phyloP scores from a whole-genome alignment of 2,797 vertebrate genomes.

The Coilia nasus region DNA sequence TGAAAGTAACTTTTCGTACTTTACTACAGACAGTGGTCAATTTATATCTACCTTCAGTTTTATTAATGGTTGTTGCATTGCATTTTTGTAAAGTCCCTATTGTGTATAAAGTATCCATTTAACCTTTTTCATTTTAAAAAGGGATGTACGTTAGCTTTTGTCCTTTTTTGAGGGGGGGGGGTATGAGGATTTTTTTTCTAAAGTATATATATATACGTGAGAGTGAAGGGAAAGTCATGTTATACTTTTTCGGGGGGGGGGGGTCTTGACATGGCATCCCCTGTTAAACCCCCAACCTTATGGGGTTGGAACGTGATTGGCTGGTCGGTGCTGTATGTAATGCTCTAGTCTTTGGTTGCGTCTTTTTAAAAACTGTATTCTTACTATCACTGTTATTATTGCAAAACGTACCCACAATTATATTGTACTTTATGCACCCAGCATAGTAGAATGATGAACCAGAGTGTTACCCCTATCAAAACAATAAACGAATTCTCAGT shows the following conservation, averaged over 20 bases:
- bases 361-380: slow-evolving; percentile 61
- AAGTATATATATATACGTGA: slow-evolving; percentile 8
- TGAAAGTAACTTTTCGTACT: slow-evolving; percentile 73
- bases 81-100: slow-evolving; percentile 47
- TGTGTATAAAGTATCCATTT: slow-evolving; percentile 57
- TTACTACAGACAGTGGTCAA: slow-evolving; percentile 64
- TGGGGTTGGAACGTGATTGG: not conserved
- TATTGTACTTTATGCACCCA: slow-evolving; percentile 65
- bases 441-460: slow-evolving; percentile 64
- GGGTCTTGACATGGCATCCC: not conserved
- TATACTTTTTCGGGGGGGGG: not conserved
- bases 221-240: slow-evolving; percentile 1
- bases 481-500: slow-evolving; percentile 60
- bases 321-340: slow-evolving; percentile 19
- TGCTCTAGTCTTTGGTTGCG: slow-evolving; percentile 36
- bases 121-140: slow-evolving; percentile 60
- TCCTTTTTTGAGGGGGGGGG: slow-evolving; percentile 58
- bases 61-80: slow-evolving; percentile 57
- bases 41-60: slow-evolving; percentile 58
- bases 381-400: slow-evolving; percentile 64
- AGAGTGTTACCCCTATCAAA: slow-evolving; percentile 63
- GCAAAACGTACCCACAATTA: slow-evolving; percentile 50
- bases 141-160: slow-evolving; percentile 56
- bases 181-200: not conserved
- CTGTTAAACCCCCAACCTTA: not conserved